Base-by-base conservation (phyloP, 2,797 vertebrate genomes). In the Syngnathus acus region DNA sequence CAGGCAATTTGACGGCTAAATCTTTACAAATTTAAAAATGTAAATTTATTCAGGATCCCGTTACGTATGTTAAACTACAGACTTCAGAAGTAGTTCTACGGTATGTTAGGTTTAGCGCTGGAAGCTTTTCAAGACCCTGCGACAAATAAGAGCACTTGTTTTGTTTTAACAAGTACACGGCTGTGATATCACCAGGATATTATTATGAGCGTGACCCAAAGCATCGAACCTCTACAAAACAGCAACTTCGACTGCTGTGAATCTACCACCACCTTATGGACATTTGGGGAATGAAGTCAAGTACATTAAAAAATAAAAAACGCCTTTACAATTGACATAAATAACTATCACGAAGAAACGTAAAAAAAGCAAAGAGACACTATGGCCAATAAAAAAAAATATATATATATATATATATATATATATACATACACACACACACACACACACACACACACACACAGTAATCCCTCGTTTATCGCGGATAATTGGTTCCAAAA, bases 251-350 rank as follows among this genome's bases (percentile, higher is more conserved):
- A 57, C 13, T 8, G 26, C 11, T 71, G 6, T 37, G 81, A 58
- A 77, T 38, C 64, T 86, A 78, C 82, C 82, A 48, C 88, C 90
- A 70, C 76, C 89, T 85, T 68, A 86, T 88, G 90, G 88, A 51
- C 53, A 14, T 42, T 16, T 45, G 1, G 8, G 1, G n/a, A 45
- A 62, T 5, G 9, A 21, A 19, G 38, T 39, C 19, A 40, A n/a
- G 14, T 39, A 11, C 5, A 54, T 23, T 54, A 23, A 8, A 21
- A 21, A 53, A 26, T 2, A 26, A 26, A 32, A 32, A 32, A 3
- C 32, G 32, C 32, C 32, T 32, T 32, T 32, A 32, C 32, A 32
- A 32, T 32, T 32, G 3, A 32, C 32, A 32, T 3, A 32, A 3
- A 32, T 32, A 32, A 32, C 32, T 32, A 32, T 32, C 32, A 48